These are phyloP conservation scores for Pseudochirops cupreus DNA, from an alignment of 2,797 vertebrate species.

Conservation along the genomic window DNA sequence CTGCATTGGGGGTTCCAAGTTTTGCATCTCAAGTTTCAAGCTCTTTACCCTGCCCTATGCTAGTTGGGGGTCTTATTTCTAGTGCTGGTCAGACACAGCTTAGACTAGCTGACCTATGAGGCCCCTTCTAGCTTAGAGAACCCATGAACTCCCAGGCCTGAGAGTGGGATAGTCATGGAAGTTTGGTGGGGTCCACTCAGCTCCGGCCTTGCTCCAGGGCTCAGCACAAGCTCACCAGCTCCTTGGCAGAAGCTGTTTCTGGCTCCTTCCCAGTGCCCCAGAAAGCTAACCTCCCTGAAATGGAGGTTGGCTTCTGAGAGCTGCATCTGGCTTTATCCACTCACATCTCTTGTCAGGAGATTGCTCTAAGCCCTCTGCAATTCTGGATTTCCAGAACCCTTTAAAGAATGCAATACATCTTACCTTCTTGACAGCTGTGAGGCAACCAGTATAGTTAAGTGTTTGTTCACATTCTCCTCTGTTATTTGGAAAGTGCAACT, in stretches of 20 bases:
- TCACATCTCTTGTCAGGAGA: constrained; percentile 71
- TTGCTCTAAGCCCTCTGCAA: constrained; percentile 76
- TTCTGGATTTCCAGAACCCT: constrained; percentile 73
- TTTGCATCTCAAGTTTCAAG: background rate
- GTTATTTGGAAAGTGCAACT: background rate
- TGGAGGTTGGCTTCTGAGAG: constrained; percentile 50
- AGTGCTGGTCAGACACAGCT: background rate
- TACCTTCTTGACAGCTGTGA: constrained; percentile 40
- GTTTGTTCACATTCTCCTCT: constrained; percentile 22
- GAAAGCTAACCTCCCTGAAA: constrained; percentile 61
- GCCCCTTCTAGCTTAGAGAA: background rate
- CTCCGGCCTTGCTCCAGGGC: background rate
- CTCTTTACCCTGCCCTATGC: background rate
- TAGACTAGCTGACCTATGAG: background rate
- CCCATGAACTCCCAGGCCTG: background rate
- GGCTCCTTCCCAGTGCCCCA: constrained; percentile 52
- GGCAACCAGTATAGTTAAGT: constrained; percentile 46
- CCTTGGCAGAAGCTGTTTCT: constrained; percentile 12
- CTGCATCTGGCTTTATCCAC: constrained; percentile 56
- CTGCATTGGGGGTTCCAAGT: background rate
- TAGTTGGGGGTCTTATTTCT: background rate
- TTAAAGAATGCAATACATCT: constrained; percentile 42
- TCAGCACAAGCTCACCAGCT: background rate
- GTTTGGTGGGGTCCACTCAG: constrained; percentile 39
- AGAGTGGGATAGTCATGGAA: background rate